Base-by-base conservation (phyloP, 2,113 vertebrate species). In the Microcebus lehilahytsara region DNA sequence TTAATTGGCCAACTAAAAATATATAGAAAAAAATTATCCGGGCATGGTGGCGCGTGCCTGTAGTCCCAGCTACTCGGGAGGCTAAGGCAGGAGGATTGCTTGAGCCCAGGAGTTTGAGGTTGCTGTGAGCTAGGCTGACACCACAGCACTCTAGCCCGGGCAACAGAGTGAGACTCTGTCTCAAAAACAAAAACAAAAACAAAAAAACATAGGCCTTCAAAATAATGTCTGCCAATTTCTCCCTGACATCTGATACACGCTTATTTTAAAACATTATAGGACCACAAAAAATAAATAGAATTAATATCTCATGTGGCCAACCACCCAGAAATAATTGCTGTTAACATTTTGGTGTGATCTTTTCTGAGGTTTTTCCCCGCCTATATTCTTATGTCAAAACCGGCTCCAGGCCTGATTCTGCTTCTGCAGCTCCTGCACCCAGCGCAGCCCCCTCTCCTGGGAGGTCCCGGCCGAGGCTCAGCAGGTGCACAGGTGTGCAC, bases 391-490 rank as follows among this genome's bases (percentile, higher is more conserved):
- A 19, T 30, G 53, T 66, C 64, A 40, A 34, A 5, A 23, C 46
- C 37, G 58, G n/a, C 46, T 9, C 40, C 67, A 62, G 10, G 5
- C 9, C 27, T 22, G 14, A 9, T 37, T 37, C 22, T 13, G 12
- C 25, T 64, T 13, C 46, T 56, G 71, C 9, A 19, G 46, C 22
- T 23, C 58, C 27, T 42, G 11, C 62, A 19, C 13, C 58, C 3
- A 6, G 58, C 42, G 13, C 2, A 12, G 2, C 25, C 19, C 5
- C 34, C 10, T 46, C 34, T 37, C n/a, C 19, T 4, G 27, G 58
- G 8, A 27, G 4, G 42, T 2, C 1, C 72, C 6, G 1, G 34
- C 34, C 10, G 60, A 16, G 8, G 42, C 27, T 30, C 1, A 0
- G 4, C 42, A 49, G 42, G 42, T 16, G 46, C 9, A 25, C 7